phyloP scores from a whole-genome alignment of 2,888 invertebrate genomes.

The Hecatera dysodea region DNA sequence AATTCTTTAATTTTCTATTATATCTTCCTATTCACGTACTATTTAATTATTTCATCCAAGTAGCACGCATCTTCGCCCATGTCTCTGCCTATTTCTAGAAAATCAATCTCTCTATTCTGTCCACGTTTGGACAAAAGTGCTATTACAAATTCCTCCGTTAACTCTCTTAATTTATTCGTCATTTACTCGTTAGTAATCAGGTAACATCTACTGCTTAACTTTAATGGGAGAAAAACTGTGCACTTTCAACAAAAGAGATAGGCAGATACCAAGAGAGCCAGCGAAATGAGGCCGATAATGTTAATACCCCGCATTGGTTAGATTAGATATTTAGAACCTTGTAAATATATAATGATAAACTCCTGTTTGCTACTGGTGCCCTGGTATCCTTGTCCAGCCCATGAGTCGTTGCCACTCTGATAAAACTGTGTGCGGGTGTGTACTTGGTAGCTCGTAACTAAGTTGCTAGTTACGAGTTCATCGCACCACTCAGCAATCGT shows the following conservation, averaged over 20 bases:
- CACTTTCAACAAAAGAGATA: not conserved
- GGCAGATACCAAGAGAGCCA: not conserved
- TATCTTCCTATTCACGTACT: conserved; percentile 37
- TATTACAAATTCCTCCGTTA: conserved; percentile 33
- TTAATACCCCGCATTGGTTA: too few species aligned
- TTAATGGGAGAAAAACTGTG: conserved; percentile 30
- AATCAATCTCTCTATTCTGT: conserved; percentile 13
- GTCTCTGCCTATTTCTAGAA: conserved; percentile 11
- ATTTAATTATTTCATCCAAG: conserved; percentile 33
- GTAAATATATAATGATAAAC: too few species aligned
- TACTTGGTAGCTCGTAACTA: too few species aligned
- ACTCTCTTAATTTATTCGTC: conserved; percentile 53
- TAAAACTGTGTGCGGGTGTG: too few species aligned
- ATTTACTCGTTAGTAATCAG: conserved; percentile 57
- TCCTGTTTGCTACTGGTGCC: too few species aligned
- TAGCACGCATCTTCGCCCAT: conserved; percentile 8
- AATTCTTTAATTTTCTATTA: conserved; percentile 33
- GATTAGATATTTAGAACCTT: too few species aligned
- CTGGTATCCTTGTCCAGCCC: too few species aligned
- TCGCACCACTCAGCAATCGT: too few species aligned
- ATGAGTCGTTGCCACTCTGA: too few species aligned
- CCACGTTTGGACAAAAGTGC: conserved; percentile 35
- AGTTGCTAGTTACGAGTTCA: too few species aligned
- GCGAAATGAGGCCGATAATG: not conserved
- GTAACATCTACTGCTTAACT: conserved; percentile 39